A percentile compares a stretch with the other conserved stretches of the same genome.
phyloP scores from a whole-genome alignment of 2,797 vertebrate species.

The Macrochelys suwanniensis region DNA sequence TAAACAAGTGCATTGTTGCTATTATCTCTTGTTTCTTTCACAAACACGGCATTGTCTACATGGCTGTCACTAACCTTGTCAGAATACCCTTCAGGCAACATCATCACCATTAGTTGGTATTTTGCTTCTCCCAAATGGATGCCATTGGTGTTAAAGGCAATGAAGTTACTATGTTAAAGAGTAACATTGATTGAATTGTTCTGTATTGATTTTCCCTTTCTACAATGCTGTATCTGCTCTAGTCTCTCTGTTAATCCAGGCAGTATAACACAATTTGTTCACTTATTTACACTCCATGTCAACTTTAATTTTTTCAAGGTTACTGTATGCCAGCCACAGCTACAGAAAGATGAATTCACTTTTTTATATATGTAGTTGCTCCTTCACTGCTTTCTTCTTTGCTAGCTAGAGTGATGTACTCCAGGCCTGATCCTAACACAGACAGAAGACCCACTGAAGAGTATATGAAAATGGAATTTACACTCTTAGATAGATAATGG shows the following conservation, averaged over 20 bases:
- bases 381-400: background rate
- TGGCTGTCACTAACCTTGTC: background rate
- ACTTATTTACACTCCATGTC: background rate
- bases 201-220: background rate
- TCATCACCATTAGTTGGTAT: background rate
- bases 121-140: background rate
- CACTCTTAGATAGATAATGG: background rate
- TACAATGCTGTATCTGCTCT: background rate
- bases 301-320: background rate
- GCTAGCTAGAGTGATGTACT: background rate
- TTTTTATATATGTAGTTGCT: background rate
- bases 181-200: accelerated
- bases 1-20: background rate
- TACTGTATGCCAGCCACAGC: background rate
- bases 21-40: background rate
- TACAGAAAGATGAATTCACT: background rate
- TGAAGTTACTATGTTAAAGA: background rate
- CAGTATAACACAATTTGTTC: background rate
- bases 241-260: background rate
- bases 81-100: accelerated
- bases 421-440: background rate
- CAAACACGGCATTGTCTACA: background rate
- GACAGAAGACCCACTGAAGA: background rate
- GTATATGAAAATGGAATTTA: background rate
- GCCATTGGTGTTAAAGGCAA: background rate